Conservation (phyloP, 2,113 vertebrate genomes). For the Sterna hirundo region DNA sequence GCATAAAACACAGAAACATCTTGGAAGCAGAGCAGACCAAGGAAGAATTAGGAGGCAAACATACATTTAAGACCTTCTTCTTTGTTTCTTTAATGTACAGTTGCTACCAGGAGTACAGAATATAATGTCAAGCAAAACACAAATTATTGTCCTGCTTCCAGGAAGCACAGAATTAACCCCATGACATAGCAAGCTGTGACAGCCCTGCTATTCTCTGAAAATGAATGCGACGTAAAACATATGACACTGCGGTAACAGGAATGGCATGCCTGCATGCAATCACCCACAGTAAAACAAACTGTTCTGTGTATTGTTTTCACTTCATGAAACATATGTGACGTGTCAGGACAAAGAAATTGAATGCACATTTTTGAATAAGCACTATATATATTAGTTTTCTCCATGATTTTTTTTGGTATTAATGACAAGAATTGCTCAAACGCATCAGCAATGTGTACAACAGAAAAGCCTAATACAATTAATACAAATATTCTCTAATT, state of each 20-base stretch:
- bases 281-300: neutral
- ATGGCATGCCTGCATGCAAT: neutral
- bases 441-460: neutral
- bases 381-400: neutral
- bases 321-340: neutral
- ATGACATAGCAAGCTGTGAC: neutral
- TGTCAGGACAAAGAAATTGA: conserved; percentile 2
- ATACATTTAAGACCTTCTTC: neutral
- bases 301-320: conserved; percentile 12
- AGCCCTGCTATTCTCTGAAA: neutral
- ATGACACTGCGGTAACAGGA: neutral
- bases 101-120: neutral
- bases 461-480: neutral
- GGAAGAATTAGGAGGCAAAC: neutral
- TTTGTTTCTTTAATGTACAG: neutral
- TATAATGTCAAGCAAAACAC: neutral
- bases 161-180: neutral
- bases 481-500: neutral
- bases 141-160: neutral
- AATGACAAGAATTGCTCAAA: neutral
- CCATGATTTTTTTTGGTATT: neutral
- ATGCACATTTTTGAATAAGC: conserved; percentile 2
- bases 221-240: neutral
- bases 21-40: neutral
- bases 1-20: neutral